phyloP scores from a whole-genome alignment of 2,888 invertebrate genomes.

The Rapana venosa region DNA sequence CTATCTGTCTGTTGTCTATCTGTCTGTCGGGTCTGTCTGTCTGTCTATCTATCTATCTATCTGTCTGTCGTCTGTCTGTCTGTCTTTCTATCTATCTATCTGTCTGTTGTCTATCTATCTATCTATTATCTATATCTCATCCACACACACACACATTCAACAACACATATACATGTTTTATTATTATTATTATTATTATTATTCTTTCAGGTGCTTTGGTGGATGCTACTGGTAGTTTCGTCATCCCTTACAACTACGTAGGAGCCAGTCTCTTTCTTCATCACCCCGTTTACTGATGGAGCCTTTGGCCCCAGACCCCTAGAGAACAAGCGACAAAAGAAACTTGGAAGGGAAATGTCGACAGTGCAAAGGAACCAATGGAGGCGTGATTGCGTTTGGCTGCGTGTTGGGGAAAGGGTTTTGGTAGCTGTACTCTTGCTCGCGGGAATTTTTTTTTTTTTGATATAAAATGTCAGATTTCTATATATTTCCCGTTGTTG shows the following conservation, averaged over 20 bases:
- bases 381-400: background rate
- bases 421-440: background rate
- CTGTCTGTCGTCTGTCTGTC: no score
- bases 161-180: background rate
- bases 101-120: no score
- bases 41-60: no score
- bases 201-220: constrained; percentile 41
- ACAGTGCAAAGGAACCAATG: background rate
- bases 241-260: constrained; percentile 42
- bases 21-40: no score
- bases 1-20: no score
- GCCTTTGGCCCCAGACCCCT: constrained; percentile 21
- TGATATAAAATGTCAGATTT: no score
- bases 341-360: background rate
- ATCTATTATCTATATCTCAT: no score
- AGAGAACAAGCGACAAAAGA: background rate
- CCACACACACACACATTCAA: no score
- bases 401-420: background rate
- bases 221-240: constrained; percentile 45
- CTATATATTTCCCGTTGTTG: no score
- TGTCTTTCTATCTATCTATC: no score
- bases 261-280: constrained; percentile 19
- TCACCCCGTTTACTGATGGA: constrained; percentile 29
- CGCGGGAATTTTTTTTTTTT: no score
- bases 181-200: constrained; percentile 15